Percentiles rank a stretch among this genome's conserved stretches.
phyloP scores from a whole-genome alignment of 35 echinoderm and acorn worm species.

The Apostichopus californicus region DNA sequence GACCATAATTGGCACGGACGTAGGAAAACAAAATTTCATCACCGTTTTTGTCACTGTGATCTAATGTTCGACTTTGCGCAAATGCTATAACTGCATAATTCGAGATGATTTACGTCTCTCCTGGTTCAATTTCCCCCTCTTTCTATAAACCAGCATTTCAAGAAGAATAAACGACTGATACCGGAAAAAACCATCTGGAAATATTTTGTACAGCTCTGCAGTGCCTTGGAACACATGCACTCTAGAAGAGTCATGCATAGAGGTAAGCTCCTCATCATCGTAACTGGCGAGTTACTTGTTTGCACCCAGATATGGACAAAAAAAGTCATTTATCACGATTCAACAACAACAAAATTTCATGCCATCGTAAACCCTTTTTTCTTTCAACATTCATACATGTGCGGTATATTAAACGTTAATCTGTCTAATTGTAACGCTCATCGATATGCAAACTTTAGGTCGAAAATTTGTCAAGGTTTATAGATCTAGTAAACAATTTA shows the following conservation, averaged over 20 bases:
- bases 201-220: conserved; percentile 98
- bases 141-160: conserved; percentile 82
- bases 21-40: not conserved
- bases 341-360: too few relatives aligned
- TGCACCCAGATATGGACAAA: too few relatives aligned
- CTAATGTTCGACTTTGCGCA: not conserved
- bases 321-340: too few relatives aligned
- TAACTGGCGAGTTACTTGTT: too few relatives aligned
- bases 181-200: conserved; percentile 98
- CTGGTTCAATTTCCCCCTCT: conserved; percentile 30
- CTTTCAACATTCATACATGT: too few relatives aligned
- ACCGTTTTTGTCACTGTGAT: too few relatives aligned
- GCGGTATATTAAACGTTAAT: too few relatives aligned
- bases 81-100: not conserved
- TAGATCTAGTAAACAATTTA: too few relatives aligned
- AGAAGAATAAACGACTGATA: conserved; percentile 95
- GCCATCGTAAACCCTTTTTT: too few relatives aligned
- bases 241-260: conserved; percentile 96
- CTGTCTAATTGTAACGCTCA: too few relatives aligned
- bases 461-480: too few relatives aligned
- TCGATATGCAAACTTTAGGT: too few relatives aligned
- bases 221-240: conserved; percentile 99
- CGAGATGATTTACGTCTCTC: not conserved
- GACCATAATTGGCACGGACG: not conserved
- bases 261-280: conserved; percentile 48